Percentiles rank a stretch among this genome's conserved stretches.
These are phyloP conservation scores for Pelusios castaneus DNA, from an alignment of 2,113 vertebrate genomes.

Conservation along the genomic window DNA sequence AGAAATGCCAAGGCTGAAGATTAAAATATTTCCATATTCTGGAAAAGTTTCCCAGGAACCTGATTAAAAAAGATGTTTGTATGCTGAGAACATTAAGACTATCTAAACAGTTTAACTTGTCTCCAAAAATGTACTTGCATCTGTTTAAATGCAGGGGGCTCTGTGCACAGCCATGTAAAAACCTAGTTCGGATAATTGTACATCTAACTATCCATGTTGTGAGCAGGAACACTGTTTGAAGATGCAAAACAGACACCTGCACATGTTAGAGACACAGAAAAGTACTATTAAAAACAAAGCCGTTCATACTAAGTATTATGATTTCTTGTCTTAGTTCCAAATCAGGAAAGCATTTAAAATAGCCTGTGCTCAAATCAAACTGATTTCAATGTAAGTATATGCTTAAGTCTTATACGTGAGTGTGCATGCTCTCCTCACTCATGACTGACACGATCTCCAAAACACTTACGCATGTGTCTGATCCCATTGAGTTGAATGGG, in stretches of 20 bases:
- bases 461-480: neutral
- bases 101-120: neutral
- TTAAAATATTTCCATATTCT: neutral
- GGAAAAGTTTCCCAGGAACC: neutral
- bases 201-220: neutral
- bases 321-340: rapidly evolving
- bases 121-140: neutral
- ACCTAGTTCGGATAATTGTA: neutral
- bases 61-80: neutral
- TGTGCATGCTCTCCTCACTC: neutral
- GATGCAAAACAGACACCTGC: rapidly evolving
- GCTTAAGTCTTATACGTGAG: rapidly evolving
- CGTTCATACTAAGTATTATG: neutral
- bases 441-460: neutral
- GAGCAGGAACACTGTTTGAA: neutral
- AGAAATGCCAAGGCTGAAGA: neutral
- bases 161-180: rapidly evolving
- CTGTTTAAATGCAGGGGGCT: too few species aligned
- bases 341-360: neutral
- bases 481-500: neutral
- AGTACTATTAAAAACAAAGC: rapidly evolving
- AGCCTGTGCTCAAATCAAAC: neutral
- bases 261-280: rapidly evolving
- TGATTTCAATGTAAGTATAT: neutral
- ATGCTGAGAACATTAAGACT: neutral